Percentiles rank a stretch among this genome's conserved stretches.
Conservation (phyloP, 1,140 invertebrate genomes). For the Sminthurides bifidus region DNA sequence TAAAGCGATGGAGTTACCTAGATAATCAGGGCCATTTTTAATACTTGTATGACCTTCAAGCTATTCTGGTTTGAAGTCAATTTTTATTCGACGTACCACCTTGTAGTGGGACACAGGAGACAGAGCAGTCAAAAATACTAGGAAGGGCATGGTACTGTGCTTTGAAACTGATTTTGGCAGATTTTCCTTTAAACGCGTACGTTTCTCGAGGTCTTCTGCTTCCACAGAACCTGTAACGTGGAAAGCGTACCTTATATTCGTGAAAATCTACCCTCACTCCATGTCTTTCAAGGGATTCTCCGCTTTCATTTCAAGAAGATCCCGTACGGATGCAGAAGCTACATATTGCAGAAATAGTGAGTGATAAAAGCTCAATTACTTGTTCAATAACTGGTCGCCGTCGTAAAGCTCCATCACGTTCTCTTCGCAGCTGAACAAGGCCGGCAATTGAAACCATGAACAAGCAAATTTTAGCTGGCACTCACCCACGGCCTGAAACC, state of each 20-base stretch:
- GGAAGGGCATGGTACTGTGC: slow-evolving; percentile 19
- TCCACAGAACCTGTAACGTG: slow-evolving; percentile 26
- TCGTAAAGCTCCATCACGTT: slow-evolving; percentile 22
- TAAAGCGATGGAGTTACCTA: no score
- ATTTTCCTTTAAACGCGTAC: slow-evolving; percentile 14
- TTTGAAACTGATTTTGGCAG: slow-evolving; percentile 21
- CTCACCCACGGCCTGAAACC: slow-evolving; percentile 8
- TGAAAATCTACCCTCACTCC: no score
- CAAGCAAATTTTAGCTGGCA: slow-evolving; percentile 24
- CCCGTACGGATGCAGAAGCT: no score
- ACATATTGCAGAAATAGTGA: no score
- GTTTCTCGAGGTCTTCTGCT: slow-evolving; percentile 18
- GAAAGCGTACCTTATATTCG: not conserved
- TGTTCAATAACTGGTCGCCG: slow-evolving; percentile 5
- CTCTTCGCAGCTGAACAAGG: slow-evolving; percentile 27
- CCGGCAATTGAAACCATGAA: slow-evolving; percentile 27
- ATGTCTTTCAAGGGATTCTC: no score
- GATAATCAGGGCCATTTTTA: no score
- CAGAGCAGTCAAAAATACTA: slow-evolving; percentile 25
- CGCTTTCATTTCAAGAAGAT: no score
- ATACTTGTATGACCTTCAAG: no score
- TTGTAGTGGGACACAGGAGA: slow-evolving; percentile 15
- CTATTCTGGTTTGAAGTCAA: not conserved
- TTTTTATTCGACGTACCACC: no score
- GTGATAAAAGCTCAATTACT: slow-evolving; percentile 13